phyloP scores from a whole-genome alignment of 2,888 invertebrate genomes.

The Phrixothrix hirtus region DNA sequence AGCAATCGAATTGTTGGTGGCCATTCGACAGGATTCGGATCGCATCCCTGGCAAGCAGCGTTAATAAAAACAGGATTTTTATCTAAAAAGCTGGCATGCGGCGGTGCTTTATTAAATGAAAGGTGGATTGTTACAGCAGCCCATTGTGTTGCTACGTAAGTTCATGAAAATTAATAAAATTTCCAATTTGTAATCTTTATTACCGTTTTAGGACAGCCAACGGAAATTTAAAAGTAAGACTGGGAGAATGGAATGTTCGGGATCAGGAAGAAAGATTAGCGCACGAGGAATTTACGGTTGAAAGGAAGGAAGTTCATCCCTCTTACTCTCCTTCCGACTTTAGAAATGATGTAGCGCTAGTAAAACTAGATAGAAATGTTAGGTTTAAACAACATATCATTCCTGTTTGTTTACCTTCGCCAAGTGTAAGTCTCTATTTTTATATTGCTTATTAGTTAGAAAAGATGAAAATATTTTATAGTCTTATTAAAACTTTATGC shows the following conservation, averaged over 20 bases:
- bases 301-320: constrained; percentile 89
- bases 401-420: constrained; percentile 86
- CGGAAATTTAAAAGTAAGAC: constrained; percentile 81
- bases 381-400: constrained; percentile 90
- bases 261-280: constrained; percentile 79
- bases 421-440: constrained; percentile 60
- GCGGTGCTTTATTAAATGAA: constrained; percentile 86
- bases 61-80: constrained; percentile 89
- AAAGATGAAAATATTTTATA: too few species aligned
- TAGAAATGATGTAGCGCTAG: constrained; percentile 85
- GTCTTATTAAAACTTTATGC: too few species aligned
- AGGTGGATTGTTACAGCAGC: constrained; percentile 93
- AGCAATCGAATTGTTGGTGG: constrained; percentile 92
- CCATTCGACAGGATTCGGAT: constrained; percentile 86
- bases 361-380: constrained; percentile 79
- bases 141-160: constrained; percentile 90
- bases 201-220: constrained; percentile 74
- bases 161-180: constrained; percentile 35
- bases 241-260: constrained; percentile 92
- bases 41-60: constrained; percentile 94
- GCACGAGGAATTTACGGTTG: constrained; percentile 87
- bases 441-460: too few species aligned
- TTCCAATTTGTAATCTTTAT: constrained; percentile 4
- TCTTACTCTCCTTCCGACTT: constrained; percentile 90
- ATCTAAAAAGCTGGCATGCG: constrained; percentile 87